Evolutionary conservation across 2,113 vertebrate genomes (phyloP), one percentile per base, ranked within the genome.

Genomic region (Dipodomys spectabilis): DNA sequence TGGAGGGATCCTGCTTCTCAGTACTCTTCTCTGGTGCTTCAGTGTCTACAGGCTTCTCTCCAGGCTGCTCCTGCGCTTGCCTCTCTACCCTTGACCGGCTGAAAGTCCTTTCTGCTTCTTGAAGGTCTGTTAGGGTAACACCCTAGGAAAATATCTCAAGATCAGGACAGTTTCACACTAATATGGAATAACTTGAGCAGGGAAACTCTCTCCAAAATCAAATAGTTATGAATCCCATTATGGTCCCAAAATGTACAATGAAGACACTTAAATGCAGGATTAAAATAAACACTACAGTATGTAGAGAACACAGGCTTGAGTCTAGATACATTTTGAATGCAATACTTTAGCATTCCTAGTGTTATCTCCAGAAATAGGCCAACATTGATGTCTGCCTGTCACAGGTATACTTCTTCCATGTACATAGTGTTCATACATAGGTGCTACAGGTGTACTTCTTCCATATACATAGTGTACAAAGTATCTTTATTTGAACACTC

Each of bases 81-180:
- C 97, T 97, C 80, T 99, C 99, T 0, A 96, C 97, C 85, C 97
- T 95, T 0, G 98, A 98, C 19, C 98, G 96, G 96, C 98, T 98
- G 96, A 97, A 98, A 75, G 97, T 98, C 96, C 97, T 98, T 94
- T 99, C 99, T 57, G 99, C 99, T 97, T 99, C 99, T 95, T 98
- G 99, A 88, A 99, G 98, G 69, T 99, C 99, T 7, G 99, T 98
- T 71, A 99, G 98, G 1, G 99, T 99, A 93, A 99, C 98, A 13
- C 99, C 99, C 99, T 99, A 96, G 25, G 30, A 67, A 94, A 78
- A 69, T 11, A 78, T 15, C 18, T 45, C 27, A 80, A 12, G 44
- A 79, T 82, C 35, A 86, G 82, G 77, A 39, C 49, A 80, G 57
- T 39, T 72, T 57, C 92, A 57, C 18, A 71, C 3, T 44, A 71